Base-by-base conservation (phyloP, 1,140 invertebrate genomes). In the Patella vulgata region DNA sequence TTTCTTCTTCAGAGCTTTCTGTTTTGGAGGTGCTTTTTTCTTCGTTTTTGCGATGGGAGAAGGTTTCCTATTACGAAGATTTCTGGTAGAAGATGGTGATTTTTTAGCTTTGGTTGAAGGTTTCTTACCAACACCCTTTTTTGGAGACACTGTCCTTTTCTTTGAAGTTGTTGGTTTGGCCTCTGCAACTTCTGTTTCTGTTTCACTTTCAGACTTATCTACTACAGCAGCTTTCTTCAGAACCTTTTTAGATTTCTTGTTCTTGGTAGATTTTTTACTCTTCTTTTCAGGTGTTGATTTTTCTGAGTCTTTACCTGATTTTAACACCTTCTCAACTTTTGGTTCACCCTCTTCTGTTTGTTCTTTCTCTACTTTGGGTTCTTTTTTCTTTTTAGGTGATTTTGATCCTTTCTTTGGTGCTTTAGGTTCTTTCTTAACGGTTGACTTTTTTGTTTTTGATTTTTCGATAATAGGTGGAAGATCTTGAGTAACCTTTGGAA, bases 1-100 rank as follows among this genome's bases (percentile, higher is more conserved):
- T 28, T 59, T 74, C 48, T 66, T 68, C 30, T 61, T 60, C 14
- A 47, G 31, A 39, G 36, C 30, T 47, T 66, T 74, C 56, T 61
- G 63, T 43, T 65, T 70, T 58, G 25, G 33, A 36, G 36, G 33
- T 33, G 52, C 36, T 50, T 66, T 62, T 44, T 64, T 63, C 44
- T 63, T 62, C 43, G 57, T 56, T 11, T 53, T 33, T 23, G 33
- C 47, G n/a, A 58, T 50, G 4, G 44, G 39, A 30, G 19, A 17
- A 30, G 39, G 25, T 19, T 58, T 67, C 52, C 46, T 56, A 68
- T 51, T 68, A 66, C 39, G 51, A 17, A 19, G 33, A 27, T 36
- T 54, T 33, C 47, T 66, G 63, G 27, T 58, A n/a, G 60, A 21
- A 21, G 46, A 60, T 40, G 59, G 42, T 39, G 61, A 60, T 58